These are phyloP conservation scores for Artemia franciscana DNA, from an alignment of 1,140 invertebrate species.

Conservation along the genomic window DNA sequence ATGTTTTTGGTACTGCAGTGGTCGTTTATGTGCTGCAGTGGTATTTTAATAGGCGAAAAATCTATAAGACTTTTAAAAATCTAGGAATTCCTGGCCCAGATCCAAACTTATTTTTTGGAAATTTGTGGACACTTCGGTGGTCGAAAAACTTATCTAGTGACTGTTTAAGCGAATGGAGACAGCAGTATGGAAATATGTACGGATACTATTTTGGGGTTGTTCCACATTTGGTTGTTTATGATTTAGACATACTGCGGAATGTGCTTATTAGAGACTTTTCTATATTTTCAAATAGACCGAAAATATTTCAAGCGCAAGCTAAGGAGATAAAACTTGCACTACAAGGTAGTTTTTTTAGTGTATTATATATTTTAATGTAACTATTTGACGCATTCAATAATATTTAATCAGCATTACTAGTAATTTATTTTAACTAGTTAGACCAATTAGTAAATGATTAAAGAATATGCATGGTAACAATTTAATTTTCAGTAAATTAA, in stretches of 20 bases:
- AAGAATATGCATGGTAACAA: too few species aligned
- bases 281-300: conserved; percentile 17
- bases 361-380: too few species aligned
- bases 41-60: not conserved
- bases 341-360: too few species aligned
- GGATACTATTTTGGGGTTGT: conserved; percentile 19
- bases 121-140: conserved; percentile 12
- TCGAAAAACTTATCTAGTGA: conserved; percentile 8
- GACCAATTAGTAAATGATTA: too few species aligned
- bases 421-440: too few species aligned
- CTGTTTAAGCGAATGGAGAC: conserved; percentile 17
- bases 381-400: too few species aligned
- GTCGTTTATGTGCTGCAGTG: not conserved
- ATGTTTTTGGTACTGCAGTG: not conserved
- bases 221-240: conserved; percentile 17
- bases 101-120: conserved; percentile 19
- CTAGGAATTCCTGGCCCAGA: conserved; percentile 18
- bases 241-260: conserved; percentile 19
- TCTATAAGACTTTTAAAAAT: conserved; percentile 10
- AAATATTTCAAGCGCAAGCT: conserved; percentile 8
- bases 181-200: conserved; percentile 19
- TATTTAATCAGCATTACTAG: too few species aligned
- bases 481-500: too few species aligned
- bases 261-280: conserved; percentile 19
- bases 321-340: not conserved